phyloP scores from a whole-genome alignment of 1,140 invertebrate genomes.

The Caenorhabditis inopinata region DNA sequence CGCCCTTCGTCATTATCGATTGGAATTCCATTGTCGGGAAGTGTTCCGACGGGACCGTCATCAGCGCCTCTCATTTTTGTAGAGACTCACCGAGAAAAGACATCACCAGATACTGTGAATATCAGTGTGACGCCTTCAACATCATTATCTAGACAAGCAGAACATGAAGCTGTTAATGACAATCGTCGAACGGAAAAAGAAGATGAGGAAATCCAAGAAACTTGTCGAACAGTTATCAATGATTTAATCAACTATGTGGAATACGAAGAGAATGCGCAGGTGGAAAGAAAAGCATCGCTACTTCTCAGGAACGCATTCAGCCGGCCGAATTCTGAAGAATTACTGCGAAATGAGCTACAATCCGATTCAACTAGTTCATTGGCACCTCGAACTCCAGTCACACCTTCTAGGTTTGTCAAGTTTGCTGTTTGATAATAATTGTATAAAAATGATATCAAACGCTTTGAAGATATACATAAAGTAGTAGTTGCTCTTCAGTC shows the following conservation, averaged over 20 bases:
- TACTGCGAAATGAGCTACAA: neutral
- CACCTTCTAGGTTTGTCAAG: neutral
- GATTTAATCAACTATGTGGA: neutral
- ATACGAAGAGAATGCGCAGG: neutral
- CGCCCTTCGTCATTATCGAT: neutral
- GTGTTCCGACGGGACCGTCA: neutral
- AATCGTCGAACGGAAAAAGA: neutral
- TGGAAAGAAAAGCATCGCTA: neutral
- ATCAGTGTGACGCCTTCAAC: neutral
- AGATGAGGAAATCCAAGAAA: neutral
- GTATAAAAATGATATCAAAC: too few species aligned
- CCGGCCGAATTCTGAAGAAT: neutral
- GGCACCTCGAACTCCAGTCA: neutral
- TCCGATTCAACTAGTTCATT: neutral
- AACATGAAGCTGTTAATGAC: neutral
- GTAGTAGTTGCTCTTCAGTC: too few species aligned
- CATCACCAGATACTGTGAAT: neutral
- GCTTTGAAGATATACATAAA: too few species aligned
- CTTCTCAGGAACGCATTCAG: conserved; percentile 17
- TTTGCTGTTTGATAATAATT: neutral
- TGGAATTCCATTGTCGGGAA: neutral
- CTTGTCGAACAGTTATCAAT: conserved; percentile 8
- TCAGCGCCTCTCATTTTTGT: neutral
- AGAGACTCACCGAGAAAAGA: neutral
- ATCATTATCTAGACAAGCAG: neutral